Evolutionary conservation across 2,888 invertebrate genomes (phyloP).

Genomic region (Acrobasis suavella): DNA sequence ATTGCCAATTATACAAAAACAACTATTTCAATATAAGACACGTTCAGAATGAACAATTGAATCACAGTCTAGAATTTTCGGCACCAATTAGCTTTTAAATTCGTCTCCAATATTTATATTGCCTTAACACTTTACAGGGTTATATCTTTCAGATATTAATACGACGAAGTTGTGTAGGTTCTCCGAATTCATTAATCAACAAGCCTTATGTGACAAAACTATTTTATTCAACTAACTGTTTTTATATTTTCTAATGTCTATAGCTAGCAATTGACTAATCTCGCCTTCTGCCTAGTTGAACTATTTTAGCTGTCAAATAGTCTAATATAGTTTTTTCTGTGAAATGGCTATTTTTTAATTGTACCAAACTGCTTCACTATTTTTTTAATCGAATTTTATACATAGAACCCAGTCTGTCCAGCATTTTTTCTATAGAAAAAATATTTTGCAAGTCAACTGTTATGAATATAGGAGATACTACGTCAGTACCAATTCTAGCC

Average conservation of each 20-base stretch:
- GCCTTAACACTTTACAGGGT: constrained; percentile 54
- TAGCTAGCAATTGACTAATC: constrained; percentile 81
- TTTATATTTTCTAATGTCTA: constrained; percentile 68
- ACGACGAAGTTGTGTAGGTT: constrained; percentile 56
- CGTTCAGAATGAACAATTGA: constrained; percentile 80
- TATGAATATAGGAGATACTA: constrained; percentile 67
- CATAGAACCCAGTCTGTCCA: constrained; percentile 61
- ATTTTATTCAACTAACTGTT: constrained; percentile 58
- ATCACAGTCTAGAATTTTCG: constrained; percentile 82
- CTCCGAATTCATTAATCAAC: constrained; percentile 54
- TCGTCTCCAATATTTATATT: constrained; percentile 68
- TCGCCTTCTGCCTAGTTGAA: constrained; percentile 71
- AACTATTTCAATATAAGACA: constrained; percentile 83
- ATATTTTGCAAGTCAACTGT: constrained; percentile 66
- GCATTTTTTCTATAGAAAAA: constrained; percentile 72
- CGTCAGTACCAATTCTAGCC: constrained; percentile 79
- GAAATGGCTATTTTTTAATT: constrained; percentile 69
- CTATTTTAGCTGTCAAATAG: constrained; percentile 68
- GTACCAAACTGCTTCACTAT: constrained; percentile 64
- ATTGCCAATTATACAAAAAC: constrained; percentile 77
- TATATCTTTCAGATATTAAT: constrained; percentile 52
- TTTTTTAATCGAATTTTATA: constrained; percentile 53
- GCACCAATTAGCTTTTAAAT: constrained; percentile 81
- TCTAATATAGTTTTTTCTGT: constrained; percentile 65
- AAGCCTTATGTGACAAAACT: constrained; percentile 70